Evolutionary conservation across 35 echinoderm and acorn worm species (phyloP), one percentile per base, ranked within the genome.

Genomic region (Lytechinus variegatus): DNA sequence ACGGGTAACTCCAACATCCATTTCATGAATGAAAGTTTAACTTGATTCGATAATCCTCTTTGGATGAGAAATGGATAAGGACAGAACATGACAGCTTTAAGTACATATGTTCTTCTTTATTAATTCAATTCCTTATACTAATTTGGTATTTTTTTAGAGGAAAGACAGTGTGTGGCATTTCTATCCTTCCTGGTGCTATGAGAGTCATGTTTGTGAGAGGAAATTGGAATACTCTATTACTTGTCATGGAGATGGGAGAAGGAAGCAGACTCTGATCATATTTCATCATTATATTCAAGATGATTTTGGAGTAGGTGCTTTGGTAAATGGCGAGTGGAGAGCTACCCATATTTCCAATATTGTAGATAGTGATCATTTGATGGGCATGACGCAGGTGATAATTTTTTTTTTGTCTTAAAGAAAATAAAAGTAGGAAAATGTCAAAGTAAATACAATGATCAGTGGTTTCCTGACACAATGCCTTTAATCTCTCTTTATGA

Each of bases 221-320:
- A 79, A 79, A 79, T 79, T 16, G n/a, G 66, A 19, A 79, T 24
- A 79, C n/a, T 79, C 66, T 72, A 72, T 72, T 72, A 72, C n/a
- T 79, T 79, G 66, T 79, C 66, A 79, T 16, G 66, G 66, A 79
- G 66, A 79, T 24, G 19, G 66, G n/a, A n/a, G 66, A 24, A 79
- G 66, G 66, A 79, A 79, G 12, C 66, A 79, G 24, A 79, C 66
- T 79, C 66, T 16, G 0, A 16, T 79, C 66, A 79, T 79, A 79
- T 79, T 79, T 79, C 66, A 79, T 79, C 66, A 79, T 79, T 44
- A 79, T 24, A 79, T 79, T 79, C 66, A 79, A 79, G 66, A 79
- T 16, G 66, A 79, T 16, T 24, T 79, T 79, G 66, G 66, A 79
- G 66, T 79, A 79, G 66, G 66, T 79, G 66, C 66, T 79, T 79